Percentiles rank a stretch among this genome's conserved stretches.
Conservation (phyloP, 2,797 vertebrate genomes). For the Silurus lanzhouensis region DNA sequence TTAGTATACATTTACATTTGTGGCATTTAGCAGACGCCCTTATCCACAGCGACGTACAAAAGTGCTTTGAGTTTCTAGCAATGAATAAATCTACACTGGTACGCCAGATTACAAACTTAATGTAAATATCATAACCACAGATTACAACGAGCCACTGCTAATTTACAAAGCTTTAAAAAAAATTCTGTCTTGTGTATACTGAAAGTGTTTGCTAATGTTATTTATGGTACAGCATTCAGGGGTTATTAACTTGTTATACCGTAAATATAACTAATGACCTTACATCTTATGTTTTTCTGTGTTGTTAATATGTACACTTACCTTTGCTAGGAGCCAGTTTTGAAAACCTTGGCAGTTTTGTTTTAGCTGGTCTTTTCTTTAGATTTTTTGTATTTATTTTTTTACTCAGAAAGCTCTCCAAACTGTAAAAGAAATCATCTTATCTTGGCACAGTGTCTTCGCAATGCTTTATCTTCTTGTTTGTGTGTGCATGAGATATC, state of each 20-base stretch:
- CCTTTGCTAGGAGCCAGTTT: neutral
- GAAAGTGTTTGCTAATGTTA: neutral
- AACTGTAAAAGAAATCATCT: conserved; percentile 48
- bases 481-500: conserved; percentile 35
- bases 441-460: conserved; percentile 46
- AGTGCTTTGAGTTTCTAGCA: too few species aligned
- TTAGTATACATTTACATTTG: neutral
- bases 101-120: too few species aligned
- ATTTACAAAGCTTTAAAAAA: neutral
- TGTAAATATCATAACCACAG: neutral
- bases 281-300: neutral
- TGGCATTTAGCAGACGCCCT: too few species aligned
- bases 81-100: too few species aligned
- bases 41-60: too few species aligned
- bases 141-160: neutral
- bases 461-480: conserved; percentile 51
- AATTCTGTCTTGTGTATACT: neutral
- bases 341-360: conserved; percentile 28
- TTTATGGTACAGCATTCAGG: conserved; percentile 18
- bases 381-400: conserved; percentile 13
- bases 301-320: neutral
- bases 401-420: conserved; percentile 24
- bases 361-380: conserved; percentile 23
- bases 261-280: conserved; percentile 1
- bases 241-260: neutral